These are phyloP conservation scores for Varanus salvator DNA, from an alignment of 2,113 vertebrate species.

Conservation along the genomic window DNA sequence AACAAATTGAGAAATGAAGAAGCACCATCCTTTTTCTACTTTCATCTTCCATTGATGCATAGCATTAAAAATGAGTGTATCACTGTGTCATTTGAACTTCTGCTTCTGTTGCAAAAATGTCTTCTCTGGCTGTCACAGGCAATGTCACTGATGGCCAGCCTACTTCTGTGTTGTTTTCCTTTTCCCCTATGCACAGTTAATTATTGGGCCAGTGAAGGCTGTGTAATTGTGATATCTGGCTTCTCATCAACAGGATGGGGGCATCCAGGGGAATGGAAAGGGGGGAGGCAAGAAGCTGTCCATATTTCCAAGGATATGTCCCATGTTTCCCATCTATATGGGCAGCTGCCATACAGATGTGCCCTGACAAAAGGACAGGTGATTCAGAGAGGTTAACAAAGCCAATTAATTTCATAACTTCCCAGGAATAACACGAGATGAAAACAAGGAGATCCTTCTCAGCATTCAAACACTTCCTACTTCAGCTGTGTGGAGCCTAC, in stretches of 20 bases:
- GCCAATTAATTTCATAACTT: conserved; percentile 54
- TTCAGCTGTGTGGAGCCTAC: conserved; percentile 56
- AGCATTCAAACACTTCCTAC: conserved; percentile 69
- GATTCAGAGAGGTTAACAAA: conserved; percentile 67
- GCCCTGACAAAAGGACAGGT: conserved; percentile 63
- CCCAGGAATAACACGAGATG: conserved; percentile 71
- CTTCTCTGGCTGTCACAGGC: neutral
- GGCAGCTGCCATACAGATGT: conserved; percentile 39
- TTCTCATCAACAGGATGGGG: neutral
- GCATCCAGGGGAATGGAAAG: neutral
- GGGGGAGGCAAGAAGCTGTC: neutral
- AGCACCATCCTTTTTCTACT: neutral
- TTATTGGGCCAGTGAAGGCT: neutral
- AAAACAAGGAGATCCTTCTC: conserved; percentile 69
- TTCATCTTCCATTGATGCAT: neutral
- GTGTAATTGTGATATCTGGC: neutral
- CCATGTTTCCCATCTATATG: conserved; percentile 17
- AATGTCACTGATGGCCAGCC: neutral
- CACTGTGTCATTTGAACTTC: neutral
- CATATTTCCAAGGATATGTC: neutral
- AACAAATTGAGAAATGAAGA: neutral
- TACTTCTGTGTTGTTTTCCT: neutral
- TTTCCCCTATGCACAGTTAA: neutral
- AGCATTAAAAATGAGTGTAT: neutral
- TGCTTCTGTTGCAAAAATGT: neutral